phyloP scores from a whole-genome alignment of 2,888 invertebrate genomes.

The Limnephilus rhombicus region DNA sequence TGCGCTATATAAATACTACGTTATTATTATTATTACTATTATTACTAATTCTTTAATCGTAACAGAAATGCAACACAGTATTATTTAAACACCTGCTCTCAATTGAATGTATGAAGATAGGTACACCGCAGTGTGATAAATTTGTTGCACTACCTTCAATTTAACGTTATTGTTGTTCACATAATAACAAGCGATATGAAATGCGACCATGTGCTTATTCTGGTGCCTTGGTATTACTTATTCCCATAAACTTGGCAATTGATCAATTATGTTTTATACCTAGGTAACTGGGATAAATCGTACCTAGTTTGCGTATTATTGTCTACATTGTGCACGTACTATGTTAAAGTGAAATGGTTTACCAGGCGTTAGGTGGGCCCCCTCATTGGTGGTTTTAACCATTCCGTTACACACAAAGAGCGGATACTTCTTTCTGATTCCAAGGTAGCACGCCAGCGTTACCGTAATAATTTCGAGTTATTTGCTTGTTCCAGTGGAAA shows the following conservation, averaged over 20 bases:
- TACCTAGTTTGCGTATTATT: not conserved
- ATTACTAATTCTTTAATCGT: not conserved
- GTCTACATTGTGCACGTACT: not conserved
- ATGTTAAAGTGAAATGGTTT: not conserved
- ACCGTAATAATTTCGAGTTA: too few relatives aligned
- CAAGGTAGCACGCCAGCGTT: too few relatives aligned
- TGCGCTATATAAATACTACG: too few relatives aligned
- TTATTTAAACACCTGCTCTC: not conserved
- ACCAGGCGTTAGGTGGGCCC: not conserved
- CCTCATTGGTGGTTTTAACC: too few relatives aligned
- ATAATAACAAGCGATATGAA: not conserved
- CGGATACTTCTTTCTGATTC: too few relatives aligned
- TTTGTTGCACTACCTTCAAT: not conserved
- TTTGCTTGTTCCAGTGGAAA: too few relatives aligned
- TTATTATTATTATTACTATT: too few relatives aligned
- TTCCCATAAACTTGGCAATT: not conserved
- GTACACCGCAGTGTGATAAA: not conserved
- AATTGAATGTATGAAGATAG: not conserved
- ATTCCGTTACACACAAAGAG: too few relatives aligned
- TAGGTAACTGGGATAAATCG: not conserved
- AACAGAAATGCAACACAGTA: not conserved
- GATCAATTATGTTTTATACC: not conserved
- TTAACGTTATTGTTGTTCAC: not conserved
- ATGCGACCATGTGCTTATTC: not conserved
- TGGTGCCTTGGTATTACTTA: not conserved